Base-by-base conservation (phyloP, 2,797 vertebrate genomes). In the Vespertilio murinus region DNA sequence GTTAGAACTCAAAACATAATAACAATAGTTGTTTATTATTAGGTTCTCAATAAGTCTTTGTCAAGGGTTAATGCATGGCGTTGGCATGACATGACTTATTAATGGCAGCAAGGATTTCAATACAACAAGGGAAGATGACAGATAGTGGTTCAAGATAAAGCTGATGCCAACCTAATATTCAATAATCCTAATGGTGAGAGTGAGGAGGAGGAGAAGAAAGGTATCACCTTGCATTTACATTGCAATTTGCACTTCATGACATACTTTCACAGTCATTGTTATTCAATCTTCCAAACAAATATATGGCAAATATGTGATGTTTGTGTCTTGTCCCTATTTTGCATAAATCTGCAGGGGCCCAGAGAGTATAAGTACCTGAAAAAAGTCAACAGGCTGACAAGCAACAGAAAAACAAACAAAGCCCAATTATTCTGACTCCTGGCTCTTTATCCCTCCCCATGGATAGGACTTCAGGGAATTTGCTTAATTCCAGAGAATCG, bases 321-420 rank as follows among this genome's bases (percentile, higher is more conserved):
- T 18, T 52, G n/a, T 35, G 35, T 23, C 67, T 77, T 75, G 30
- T 75, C 7, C 2, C 47, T 47, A 64, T 93, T 94, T 83, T 78
- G 8, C 33, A 77, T 64, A 79, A 89, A 77, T 84, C 47, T 91
- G 25, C 49, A 65, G 54, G 88, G 47, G 42, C 2, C 79, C 64
- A 64, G n/a, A 89, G 61, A 83, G 35, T 56, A 12, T 64, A 94
- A 83, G 4, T 42, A 65, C 49, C 35, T 30, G 1, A 35, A 70
- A 88, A 69, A 84, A 69, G 35, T 47, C 42, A 85, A 49, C 33
- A 64, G 33, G 3, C 42, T 87, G 38, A 40, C 42, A 75, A 95
- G 40, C 28, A 91, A 75, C 17, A 91, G 71, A 59, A 89, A 94
- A 93, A 8, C 12, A 75, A 65, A 84, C 45, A 79, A 69, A 95